phyloP scores from a whole-genome alignment of 2,113 vertebrate species.

The Vombatus ursinus region DNA sequence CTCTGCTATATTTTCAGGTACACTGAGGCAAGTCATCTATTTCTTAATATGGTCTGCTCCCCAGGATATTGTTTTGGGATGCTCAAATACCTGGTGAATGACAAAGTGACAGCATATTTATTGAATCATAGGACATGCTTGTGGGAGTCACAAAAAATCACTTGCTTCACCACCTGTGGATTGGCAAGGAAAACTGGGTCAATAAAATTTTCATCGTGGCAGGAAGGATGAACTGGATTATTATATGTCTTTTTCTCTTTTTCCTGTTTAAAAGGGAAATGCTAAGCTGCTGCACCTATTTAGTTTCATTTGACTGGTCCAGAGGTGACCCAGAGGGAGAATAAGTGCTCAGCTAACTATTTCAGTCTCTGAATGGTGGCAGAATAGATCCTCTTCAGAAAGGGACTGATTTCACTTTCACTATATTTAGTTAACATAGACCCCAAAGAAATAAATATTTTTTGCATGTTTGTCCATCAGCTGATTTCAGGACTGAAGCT shows the following conservation, averaged over 20 bases:
- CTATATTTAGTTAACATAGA: constrained; percentile 56
- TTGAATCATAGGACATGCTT: constrained; percentile 21
- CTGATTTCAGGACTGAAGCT: constrained; percentile 32
- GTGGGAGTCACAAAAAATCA: not conserved
- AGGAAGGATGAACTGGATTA: not conserved
- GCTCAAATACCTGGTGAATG: not conserved
- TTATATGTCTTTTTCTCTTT: not conserved
- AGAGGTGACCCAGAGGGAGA: not conserved
- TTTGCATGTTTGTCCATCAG: constrained; percentile 40
- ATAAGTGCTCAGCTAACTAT: constrained; percentile 8
- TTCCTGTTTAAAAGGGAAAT: not conserved
- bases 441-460: constrained; percentile 59
- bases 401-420: constrained; percentile 51
- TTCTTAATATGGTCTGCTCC: not conserved
- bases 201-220: constrained; percentile 13
- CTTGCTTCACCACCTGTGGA: not conserved
- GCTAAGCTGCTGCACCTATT: not conserved
- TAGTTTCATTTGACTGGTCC: not conserved
- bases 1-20: not conserved
- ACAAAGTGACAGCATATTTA: not conserved
- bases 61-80: not conserved
- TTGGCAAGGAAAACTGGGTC: not conserved
- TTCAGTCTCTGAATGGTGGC: not conserved
- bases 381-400: constrained; percentile 25
- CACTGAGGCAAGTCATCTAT: not conserved